Percentiles rank a stretch among this genome's conserved stretches.
Conservation (phyloP, 2,113 vertebrate genomes). For the Myiozetetes cayanensis region DNA sequence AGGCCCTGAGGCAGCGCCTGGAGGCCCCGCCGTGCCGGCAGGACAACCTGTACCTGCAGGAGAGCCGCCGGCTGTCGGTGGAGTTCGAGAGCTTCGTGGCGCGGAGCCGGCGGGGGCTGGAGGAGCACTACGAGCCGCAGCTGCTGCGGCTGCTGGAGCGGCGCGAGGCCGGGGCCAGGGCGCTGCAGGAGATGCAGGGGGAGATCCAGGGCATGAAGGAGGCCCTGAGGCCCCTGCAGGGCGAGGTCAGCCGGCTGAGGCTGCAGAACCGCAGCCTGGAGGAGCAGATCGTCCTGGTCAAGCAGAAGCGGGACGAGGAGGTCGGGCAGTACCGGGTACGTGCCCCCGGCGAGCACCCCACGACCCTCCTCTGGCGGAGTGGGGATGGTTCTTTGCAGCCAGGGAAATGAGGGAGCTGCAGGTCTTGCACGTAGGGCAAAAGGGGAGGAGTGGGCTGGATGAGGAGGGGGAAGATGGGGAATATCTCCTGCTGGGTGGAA, state of each 20-base stretch:
- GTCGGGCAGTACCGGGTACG: constrained; percentile 84
- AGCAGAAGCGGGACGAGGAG: constrained; percentile 82
- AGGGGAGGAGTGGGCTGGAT: background rate
- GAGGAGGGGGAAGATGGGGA: background rate
- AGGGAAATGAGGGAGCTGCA: background rate
- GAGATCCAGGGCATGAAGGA: constrained; percentile 82
- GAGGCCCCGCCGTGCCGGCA: constrained; percentile 60
- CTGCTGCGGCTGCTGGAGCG: constrained; percentile 85
- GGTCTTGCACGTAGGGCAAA: background rate
- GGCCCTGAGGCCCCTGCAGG: constrained; percentile 80
- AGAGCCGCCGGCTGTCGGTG: constrained; percentile 79
- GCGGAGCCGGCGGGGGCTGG: constrained; percentile 79
- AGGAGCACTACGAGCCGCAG: constrained; percentile 88
- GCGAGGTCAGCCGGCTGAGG: constrained; percentile 78
- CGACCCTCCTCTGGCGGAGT: rapidly evolving
- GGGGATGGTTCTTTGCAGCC: rapidly evolving
- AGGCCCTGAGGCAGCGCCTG: constrained; percentile 65
- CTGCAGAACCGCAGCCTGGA: constrained; percentile 84
- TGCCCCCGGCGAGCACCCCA: rapidly evolving
- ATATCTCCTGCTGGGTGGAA: background rate
- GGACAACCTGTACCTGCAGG: constrained; percentile 78
- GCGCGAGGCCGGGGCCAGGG: constrained; percentile 74
- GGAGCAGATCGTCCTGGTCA: constrained; percentile 82
- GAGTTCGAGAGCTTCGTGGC: constrained; percentile 88
- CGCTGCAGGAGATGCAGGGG: constrained; percentile 78